Percentiles rank a stretch among this genome's conserved stretches.
phyloP scores from a whole-genome alignment of 2,113 vertebrate species.

The Nothoprocta pentlandii region DNA sequence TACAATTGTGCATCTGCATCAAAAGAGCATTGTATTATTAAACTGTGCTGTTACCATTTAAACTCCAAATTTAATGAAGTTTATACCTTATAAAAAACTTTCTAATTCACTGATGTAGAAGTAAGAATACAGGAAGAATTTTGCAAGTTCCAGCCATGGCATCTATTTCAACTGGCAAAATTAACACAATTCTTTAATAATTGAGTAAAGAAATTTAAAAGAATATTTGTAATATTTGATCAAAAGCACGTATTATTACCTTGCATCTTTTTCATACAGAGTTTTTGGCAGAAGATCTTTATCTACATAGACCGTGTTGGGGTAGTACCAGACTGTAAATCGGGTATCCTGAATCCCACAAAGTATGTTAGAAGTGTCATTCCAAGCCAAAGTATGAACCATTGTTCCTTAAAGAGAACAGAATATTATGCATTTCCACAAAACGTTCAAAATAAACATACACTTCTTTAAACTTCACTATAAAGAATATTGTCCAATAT shows the following conservation, averaged over 20 bases:
- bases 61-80: background rate
- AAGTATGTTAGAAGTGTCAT: conserved; percentile 89
- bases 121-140: background rate
- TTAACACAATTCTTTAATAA: background rate
- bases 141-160: accelerated
- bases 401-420: conserved; percentile 85
- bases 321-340: conserved; percentile 93
- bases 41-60: accelerated
- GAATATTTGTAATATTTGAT: background rate
- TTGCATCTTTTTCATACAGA: conserved; percentile 87
- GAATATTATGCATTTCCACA: background rate
- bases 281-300: conserved; percentile 92
- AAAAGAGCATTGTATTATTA: background rate
- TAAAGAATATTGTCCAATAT: background rate
- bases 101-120: background rate
- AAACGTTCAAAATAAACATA: background rate
- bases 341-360: conserved; percentile 91
- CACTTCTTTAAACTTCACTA: background rate
- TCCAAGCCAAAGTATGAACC: conserved; percentile 94
- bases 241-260: conserved; percentile 79
- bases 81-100: background rate
- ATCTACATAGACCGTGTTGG: conserved; percentile 90
- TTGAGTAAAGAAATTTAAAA: background rate
- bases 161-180: background rate
- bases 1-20: background rate